Percentiles rank a stretch among this genome's conserved stretches.
phyloP scores from a whole-genome alignment of 2,888 invertebrate genomes.

The Lypha dubia region DNA sequence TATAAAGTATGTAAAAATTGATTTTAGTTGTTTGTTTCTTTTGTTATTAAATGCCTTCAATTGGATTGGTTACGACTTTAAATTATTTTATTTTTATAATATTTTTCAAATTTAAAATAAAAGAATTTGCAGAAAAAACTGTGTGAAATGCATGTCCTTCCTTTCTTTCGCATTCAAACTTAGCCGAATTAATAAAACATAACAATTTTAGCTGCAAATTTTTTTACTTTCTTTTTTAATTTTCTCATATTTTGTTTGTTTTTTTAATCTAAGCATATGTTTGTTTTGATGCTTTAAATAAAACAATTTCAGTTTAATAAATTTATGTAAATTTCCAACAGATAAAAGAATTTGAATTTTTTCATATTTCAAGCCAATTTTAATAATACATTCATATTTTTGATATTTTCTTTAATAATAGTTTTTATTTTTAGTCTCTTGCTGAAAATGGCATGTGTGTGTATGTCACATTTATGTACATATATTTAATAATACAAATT shows the following conservation, averaged over 20 bases:
- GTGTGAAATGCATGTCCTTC: too few species aligned
- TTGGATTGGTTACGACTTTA: slow-evolving; percentile 70
- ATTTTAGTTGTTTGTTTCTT: slow-evolving; percentile 55
- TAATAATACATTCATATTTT: slow-evolving; percentile 2
- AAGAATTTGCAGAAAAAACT: slow-evolving; percentile 16
- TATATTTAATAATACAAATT: slow-evolving; percentile 54
- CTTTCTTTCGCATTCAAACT: background rate
- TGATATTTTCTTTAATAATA: slow-evolving; percentile 10
- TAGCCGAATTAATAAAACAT: too few species aligned
- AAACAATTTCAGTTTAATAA: slow-evolving; percentile 58
- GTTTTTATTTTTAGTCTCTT: slow-evolving; percentile 34
- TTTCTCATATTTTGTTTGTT: background rate
- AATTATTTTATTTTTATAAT: slow-evolving; percentile 29
- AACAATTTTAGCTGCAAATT: slow-evolving; percentile 22
- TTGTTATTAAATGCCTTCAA: slow-evolving; percentile 69
- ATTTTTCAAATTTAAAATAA: slow-evolving; percentile 20
- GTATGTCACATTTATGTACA: slow-evolving; percentile 22
- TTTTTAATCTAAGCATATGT: slow-evolving; percentile 39
- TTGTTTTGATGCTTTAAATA: slow-evolving; percentile 42
- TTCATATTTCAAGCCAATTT: slow-evolving; percentile 44
- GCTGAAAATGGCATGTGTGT: slow-evolving; percentile 37
- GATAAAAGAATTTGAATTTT: slow-evolving; percentile 44
- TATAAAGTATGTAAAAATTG: slow-evolving; percentile 24
- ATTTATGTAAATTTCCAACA: slow-evolving; percentile 57
- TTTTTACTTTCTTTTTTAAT: slow-evolving; percentile 13